Conservation (phyloP, 2,797 vertebrate species). For the Catamblyrhynchus diadema region DNA sequence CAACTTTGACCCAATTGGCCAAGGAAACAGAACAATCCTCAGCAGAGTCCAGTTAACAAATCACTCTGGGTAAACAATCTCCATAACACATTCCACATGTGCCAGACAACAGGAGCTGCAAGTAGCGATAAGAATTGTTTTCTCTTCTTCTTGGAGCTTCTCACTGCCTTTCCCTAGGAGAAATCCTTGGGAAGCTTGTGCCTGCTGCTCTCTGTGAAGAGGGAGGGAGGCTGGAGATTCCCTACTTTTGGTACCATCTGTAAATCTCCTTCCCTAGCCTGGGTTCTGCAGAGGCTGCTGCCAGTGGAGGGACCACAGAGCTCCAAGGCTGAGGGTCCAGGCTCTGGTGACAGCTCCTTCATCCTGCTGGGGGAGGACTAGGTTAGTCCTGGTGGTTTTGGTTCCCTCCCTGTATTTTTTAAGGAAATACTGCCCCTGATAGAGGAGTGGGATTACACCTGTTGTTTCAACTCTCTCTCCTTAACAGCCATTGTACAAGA, state of each 20-base stretch:
- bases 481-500: not conserved
- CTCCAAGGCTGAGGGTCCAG: not conserved
- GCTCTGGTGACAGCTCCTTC: not conserved
- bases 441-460: not conserved
- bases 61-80: not conserved
- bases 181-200: not conserved
- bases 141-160: not conserved
- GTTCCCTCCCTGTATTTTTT: not conserved
- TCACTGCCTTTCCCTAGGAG: not conserved
- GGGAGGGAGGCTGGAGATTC: not conserved
- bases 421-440: not conserved
- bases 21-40: no score
- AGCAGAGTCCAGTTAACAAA: not conserved
- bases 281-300: not conserved
- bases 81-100: not conserved
- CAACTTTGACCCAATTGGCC: no score
- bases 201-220: not conserved
- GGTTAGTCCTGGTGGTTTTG: not conserved
- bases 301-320: not conserved
- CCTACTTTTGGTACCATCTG: fast-evolving
- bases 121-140: not conserved
- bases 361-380: not conserved
- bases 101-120: not conserved
- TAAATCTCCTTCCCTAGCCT: not conserved
- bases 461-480: not conserved